phyloP scores from a whole-genome alignment of 2,797 vertebrate species.

The Tadarida brasiliensis region DNA sequence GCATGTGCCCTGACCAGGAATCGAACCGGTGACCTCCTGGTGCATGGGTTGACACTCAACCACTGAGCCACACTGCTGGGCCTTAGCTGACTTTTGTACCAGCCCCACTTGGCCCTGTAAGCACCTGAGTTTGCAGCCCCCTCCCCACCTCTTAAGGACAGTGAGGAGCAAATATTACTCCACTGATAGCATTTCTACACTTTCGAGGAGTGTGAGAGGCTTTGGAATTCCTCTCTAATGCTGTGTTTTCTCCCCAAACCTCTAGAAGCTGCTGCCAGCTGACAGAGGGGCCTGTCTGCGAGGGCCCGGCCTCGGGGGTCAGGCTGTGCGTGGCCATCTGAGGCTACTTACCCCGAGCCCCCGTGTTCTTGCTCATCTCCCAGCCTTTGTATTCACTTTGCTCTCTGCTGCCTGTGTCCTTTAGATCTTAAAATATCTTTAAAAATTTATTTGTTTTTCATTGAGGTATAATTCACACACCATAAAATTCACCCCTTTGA shows the following conservation, averaged over 20 bases:
- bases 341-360: background rate
- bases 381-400: background rate
- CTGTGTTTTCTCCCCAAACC: background rate
- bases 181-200: background rate
- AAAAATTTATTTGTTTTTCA: background rate
- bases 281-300: background rate
- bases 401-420: background rate
- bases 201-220: background rate
- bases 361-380: background rate
- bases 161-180: background rate
- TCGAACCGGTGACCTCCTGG: no score
- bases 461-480: background rate
- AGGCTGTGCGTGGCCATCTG: background rate
- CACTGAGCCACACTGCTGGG: no score
- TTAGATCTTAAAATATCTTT: background rate
- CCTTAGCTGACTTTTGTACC: background rate
- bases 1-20: no score
- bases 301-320: rapidly evolving
- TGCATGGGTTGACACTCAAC: no score
- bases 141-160: background rate
- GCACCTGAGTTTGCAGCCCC: background rate
- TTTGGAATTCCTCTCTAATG: background rate
- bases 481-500: background rate
- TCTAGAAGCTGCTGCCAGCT: background rate
- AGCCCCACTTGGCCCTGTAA: background rate